Evolutionary conservation across 1,140 invertebrate species (phyloP), one percentile per base, ranked within the genome.

Genomic region (Drosophila ananassae): DNA sequence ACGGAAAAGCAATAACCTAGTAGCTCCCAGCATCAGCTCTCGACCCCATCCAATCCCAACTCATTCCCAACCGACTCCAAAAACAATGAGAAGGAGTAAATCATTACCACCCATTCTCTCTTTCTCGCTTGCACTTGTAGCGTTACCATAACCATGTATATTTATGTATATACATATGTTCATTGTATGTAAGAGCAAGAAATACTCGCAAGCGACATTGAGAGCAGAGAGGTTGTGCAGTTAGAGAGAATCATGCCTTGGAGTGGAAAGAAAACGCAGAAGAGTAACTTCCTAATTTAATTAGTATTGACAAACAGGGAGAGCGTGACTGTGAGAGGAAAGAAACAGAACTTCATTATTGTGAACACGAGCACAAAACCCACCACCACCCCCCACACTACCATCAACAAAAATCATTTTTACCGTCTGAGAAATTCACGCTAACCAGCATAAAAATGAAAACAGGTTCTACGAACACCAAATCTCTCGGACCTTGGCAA

Each of bases 11-110:
- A 39, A 53, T 17, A 17, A 17, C 17, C 1, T 17, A n/a, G 17
- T 17, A 54, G 34, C 37, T 21, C 51, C 21, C 52, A 66, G 32
- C 53, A 51, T 30, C 63, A 75, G 68, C 62, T 63, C 46, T 30
- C 47, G 34, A 44, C 60, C 47, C 60, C 63, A 64, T 48, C 56
- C 44, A 58, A 58, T 47, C 41, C 55, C 17, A 57, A 30, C 58
- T 24, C 25, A 58, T 63, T 63, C 44, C 21, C 62, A 73, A 66
- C 61, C 74, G 58, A n/a, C n/a, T 47, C 9, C 44, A 69, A 74
- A 71, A 84, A 81, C 74, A 77, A 85, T 78, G 77, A 75, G 73
- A 78, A 78, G 53, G 55, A 72, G 58, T 59, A 71, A 89, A 89
- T 87, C 79, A 82, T 82, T 89, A 71, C 79, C 83, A 79, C 74